A percentile compares a stretch with the other conserved stretches of the same genome.
Conservation (phyloP, 2,113 vertebrate genomes). For the Alethe diademata region DNA sequence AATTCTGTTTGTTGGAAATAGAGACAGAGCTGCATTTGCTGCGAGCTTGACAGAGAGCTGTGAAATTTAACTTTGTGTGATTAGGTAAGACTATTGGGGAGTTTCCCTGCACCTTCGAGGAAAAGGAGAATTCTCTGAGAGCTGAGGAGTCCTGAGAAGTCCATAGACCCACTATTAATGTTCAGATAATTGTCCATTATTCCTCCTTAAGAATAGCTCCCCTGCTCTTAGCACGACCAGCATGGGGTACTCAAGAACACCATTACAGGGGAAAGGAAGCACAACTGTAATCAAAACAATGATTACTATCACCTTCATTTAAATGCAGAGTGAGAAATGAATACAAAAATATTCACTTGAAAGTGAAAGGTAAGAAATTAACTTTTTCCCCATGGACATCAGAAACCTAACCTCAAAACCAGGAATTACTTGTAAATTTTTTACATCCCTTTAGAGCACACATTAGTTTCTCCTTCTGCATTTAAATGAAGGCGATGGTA, state of each 20-base stretch:
- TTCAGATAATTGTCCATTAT: slow-evolving; percentile 64
- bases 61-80: background rate
- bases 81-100: background rate
- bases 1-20: background rate
- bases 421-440: slow-evolving; percentile 57
- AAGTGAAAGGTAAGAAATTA: slow-evolving; percentile 68
- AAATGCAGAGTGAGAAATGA: slow-evolving; percentile 69
- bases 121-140: background rate
- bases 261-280: slow-evolving; percentile 61
- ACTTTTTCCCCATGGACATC: slow-evolving; percentile 69
- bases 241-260: slow-evolving; percentile 68
- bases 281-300: slow-evolving; percentile 66
- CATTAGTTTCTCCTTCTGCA: slow-evolving; percentile 62
- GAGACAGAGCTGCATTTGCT: background rate
- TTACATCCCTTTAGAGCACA: slow-evolving; percentile 38
- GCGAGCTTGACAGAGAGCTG: background rate
- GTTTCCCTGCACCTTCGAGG: background rate
- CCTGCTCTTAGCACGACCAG: slow-evolving; percentile 53
- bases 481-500: slow-evolving; percentile 66
- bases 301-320: slow-evolving; percentile 64
- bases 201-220: slow-evolving; percentile 58
- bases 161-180: slow-evolving; percentile 6
- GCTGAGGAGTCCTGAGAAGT: slow-evolving; percentile 16
- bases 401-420: slow-evolving; percentile 63
- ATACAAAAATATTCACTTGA: slow-evolving; percentile 66